Base-by-base conservation (phyloP, 2,888 invertebrate genomes). In the Leptopilina syphax region DNA sequence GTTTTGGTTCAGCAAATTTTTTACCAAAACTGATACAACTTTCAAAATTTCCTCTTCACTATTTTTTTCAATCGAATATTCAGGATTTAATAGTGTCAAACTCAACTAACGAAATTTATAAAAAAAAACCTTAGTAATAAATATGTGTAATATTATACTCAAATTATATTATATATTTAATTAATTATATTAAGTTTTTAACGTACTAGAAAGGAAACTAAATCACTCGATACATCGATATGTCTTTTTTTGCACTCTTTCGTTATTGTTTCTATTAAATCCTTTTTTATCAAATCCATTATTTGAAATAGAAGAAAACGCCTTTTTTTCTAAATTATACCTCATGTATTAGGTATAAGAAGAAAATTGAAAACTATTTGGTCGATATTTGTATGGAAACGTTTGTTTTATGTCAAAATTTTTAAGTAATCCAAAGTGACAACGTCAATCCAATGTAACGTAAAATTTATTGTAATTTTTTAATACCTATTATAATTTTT, bases 131-230 rank as follows among this genome's bases (percentile, higher is more conserved):
- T 27, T 50, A 44, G 9, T 12, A 50, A 77, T 65, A 44, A 34
- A 12, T 24, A 65, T 24, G 34, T 34, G 24, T 73, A 44, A 5
- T 77, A 47, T 65, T 12, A 27, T 10, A 68, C n/a, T 24, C 44
- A 78, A 13, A 63, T 47, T n/a, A 47, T 8, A 8, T 47, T n/a
- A 47, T 8, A 1, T 47, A 18, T 18, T 18, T 18, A 47, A 47
- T 5, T 47, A 47, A 47, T 47, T 47, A 27, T 47, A 12, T 50
- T 34, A 54, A 18, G 34, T 34, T 34, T 34, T 78, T 57, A 76
- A 84, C 87, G 68, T 81, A 90, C 91, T 86, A 91, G 63, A 84
- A 91, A 91, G 27, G 83, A 83, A 68, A 89, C 84, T 4, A 91
- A 85, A 78, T 91, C 91, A 18, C 81, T 83, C 0, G 89, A 86